Conservation (phyloP, 2,797 vertebrate species). For the Clamator glandarius region DNA sequence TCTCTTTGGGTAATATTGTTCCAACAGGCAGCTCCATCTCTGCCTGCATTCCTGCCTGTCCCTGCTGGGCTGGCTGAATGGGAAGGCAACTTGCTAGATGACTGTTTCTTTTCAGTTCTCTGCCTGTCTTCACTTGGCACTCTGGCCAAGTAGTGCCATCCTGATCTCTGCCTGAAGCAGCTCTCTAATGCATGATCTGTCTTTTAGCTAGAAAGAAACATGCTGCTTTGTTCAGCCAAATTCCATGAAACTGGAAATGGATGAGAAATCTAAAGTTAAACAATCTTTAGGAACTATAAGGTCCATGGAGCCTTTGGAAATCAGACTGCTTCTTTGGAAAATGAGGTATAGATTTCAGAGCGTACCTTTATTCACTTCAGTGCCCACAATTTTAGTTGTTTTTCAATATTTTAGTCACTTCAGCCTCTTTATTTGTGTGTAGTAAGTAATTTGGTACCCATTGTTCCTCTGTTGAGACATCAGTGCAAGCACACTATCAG, state of each 20-base stretch:
- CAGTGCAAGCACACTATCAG: neutral
- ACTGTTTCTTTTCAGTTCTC: neutral
- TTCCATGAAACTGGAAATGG: neutral
- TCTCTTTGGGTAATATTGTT: neutral
- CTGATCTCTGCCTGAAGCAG: neutral
- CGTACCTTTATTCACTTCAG: neutral
- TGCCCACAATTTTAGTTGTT: neutral
- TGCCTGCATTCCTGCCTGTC: neutral
- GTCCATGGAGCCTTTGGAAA: neutral
- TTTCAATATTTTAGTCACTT: constrained; percentile 4
- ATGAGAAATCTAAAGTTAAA: neutral
- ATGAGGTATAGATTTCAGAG: constrained; percentile 3
- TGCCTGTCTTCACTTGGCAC: neutral
- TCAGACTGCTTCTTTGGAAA: neutral
- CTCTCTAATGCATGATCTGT: neutral
- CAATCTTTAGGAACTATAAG: neutral
- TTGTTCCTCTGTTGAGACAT: neutral
- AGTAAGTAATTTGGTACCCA: neutral
- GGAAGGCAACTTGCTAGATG: neutral
- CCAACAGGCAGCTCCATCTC: neutral
- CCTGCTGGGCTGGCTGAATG: neutral
- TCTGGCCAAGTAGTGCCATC: neutral
- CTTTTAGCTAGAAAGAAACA: neutral
- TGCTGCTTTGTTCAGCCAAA: neutral
- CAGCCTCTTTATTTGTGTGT: neutral